Percentiles rank a stretch among this genome's conserved stretches.
These are phyloP conservation scores for Leucania comma DNA, from an alignment of 2,888 invertebrate genomes.

Conservation along the genomic window DNA sequence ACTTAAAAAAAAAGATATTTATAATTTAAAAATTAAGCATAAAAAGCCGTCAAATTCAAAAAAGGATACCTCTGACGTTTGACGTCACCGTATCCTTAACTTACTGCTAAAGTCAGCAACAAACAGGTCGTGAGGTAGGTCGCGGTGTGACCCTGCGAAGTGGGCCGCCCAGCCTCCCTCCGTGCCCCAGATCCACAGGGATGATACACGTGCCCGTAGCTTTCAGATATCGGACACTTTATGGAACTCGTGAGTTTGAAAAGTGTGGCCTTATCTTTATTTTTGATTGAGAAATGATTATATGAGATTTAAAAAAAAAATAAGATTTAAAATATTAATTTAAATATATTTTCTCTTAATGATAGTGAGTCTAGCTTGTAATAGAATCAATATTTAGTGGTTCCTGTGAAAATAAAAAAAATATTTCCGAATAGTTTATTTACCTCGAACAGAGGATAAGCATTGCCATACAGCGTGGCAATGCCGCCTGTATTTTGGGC, in stretches of 20 bases:
- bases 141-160: constrained; percentile 75
- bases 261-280: constrained; percentile 15
- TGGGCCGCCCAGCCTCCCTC: constrained; percentile 70
- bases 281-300: neutral
- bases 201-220: constrained; percentile 58
- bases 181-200: constrained; percentile 71
- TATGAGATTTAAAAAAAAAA: too few species aligned
- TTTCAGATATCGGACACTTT: constrained; percentile 30
- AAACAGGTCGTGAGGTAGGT: constrained; percentile 85
- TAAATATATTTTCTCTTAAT: too few species aligned
- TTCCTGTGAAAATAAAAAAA: too few species aligned
- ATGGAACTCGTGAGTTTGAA: neutral
- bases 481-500: too few species aligned
- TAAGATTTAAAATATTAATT: too few species aligned
- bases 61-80: constrained; percentile 3
- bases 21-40: too few species aligned
- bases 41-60: neutral
- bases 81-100: constrained; percentile 41
- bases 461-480: too few species aligned
- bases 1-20: too few species aligned
- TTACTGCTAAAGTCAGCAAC: constrained; percentile 54
- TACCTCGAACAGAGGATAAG: too few species aligned
- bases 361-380: too few species aligned
- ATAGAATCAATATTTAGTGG: too few species aligned
- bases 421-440: too few species aligned